Conservation (phyloP, 2,113 vertebrate species). For the Anser cygnoides region DNA sequence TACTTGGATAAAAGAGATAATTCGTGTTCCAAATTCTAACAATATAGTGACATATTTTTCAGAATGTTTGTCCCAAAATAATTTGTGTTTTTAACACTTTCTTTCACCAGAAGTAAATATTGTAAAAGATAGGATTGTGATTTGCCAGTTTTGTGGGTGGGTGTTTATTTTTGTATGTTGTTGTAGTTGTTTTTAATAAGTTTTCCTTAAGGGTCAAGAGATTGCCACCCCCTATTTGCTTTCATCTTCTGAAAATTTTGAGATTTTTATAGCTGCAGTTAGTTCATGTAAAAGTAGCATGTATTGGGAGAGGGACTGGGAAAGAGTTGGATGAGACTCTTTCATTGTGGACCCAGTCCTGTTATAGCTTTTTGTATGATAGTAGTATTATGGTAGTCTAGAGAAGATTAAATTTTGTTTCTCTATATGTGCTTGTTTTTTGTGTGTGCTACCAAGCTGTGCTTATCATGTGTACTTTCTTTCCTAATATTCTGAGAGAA, state of each 20-base stretch:
- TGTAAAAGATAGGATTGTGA: not conserved
- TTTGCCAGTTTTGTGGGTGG: not conserved
- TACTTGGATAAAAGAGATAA: not conserved
- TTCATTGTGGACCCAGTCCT: not conserved
- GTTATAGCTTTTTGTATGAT: not conserved
- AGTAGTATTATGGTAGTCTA: not conserved
- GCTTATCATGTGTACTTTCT: not conserved
- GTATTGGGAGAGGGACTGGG: not conserved
- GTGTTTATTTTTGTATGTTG: not conserved
- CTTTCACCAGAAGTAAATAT: not conserved
- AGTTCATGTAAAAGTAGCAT: not conserved
- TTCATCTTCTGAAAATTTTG: not conserved
- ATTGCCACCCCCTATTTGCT: not conserved
- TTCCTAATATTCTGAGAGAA: not conserved
- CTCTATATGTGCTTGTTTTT: accelerated
- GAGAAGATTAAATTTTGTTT: not conserved
- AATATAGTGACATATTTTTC: not conserved
- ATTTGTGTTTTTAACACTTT: not conserved
- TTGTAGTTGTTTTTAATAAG: not conserved
- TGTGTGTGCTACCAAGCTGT: not conserved
- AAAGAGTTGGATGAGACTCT: not conserved
- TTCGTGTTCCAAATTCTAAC: not conserved
- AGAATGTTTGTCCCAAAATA: not conserved
- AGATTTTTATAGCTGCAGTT: not conserved
- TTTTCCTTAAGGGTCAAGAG: not conserved